phyloP scores from a whole-genome alignment of 2,113 vertebrate species.

The Poeciliopsis prolifica region DNA sequence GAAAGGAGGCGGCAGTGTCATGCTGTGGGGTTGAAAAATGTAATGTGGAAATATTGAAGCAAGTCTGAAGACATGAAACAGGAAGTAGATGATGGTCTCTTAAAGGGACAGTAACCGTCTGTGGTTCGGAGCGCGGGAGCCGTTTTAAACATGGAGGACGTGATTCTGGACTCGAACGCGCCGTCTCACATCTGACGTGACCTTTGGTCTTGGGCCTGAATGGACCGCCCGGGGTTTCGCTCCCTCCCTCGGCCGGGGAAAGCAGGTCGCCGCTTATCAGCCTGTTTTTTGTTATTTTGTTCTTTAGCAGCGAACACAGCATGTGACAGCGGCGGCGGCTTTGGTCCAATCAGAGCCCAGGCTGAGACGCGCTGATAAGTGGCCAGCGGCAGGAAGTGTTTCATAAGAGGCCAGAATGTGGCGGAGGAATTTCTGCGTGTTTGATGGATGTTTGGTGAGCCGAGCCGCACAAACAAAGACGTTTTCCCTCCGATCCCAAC shows the following conservation, averaged over 20 bases:
- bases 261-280: conserved; percentile 59
- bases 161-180: not conserved
- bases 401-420: conserved; percentile 48
- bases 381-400: conserved; percentile 52
- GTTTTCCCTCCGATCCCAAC: not conserved
- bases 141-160: too few relatives aligned
- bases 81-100: too few relatives aligned
- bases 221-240: not conserved
- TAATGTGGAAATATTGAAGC: too few relatives aligned
- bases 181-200: conserved; percentile 52
- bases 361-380: conserved; percentile 60
- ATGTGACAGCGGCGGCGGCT: not conserved
- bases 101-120: too few relatives aligned
- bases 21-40: too few relatives aligned
- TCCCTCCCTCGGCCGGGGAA: not conserved
- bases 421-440: conserved; percentile 22
- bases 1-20: too few relatives aligned
- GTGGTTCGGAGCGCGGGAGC: too few relatives aligned
- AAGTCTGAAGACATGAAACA: too few relatives aligned
- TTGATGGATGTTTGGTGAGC: conserved; percentile 27
- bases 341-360: conserved; percentile 25
- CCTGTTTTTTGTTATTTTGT: conserved; percentile 70
- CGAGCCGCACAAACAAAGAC: conserved; percentile 10
- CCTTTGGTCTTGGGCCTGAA: conserved; percentile 44
- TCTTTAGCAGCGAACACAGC: conserved; percentile 32